phyloP scores from a whole-genome alignment of 2,888 invertebrate species.

The Podabrus alpinus region DNA sequence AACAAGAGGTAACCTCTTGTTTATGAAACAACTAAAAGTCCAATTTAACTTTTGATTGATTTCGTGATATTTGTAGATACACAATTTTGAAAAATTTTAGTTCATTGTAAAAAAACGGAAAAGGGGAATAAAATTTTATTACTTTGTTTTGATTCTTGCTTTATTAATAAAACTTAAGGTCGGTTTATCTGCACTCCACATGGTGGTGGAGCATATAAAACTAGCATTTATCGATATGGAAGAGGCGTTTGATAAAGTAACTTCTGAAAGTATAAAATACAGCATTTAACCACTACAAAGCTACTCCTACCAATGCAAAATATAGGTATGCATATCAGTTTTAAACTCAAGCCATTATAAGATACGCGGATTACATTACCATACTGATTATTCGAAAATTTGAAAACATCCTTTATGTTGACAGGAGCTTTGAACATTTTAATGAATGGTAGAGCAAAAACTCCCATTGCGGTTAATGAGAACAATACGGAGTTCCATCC shows the following conservation, averaged over 20 bases:
- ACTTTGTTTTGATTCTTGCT: neutral
- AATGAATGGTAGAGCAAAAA: too few relatives aligned
- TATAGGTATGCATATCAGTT: neutral
- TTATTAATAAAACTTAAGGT: neutral
- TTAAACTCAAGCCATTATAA: neutral
- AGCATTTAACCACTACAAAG: neutral
- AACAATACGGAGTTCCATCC: too few relatives aligned
- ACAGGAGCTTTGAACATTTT: too few relatives aligned
- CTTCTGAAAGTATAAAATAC: neutral
- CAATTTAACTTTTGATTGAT: neutral
- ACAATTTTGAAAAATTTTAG: neutral
- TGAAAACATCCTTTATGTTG: neutral
- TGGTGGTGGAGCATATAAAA: neutral
- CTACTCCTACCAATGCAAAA: neutral
- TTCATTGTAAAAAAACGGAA: neutral
- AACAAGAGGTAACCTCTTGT: neutral
- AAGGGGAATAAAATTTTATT: neutral
- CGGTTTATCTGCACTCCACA: neutral
- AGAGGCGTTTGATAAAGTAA: neutral
- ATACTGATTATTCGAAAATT: neutral
- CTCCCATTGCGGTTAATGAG: too few relatives aligned
- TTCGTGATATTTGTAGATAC: neutral
- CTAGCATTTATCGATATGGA: neutral
- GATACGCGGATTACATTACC: neutral
- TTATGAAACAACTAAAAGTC: neutral